These are phyloP conservation scores for Gallinago undulata DNA, from an alignment of 2,113 vertebrate genomes.

Conservation along the genomic window DNA sequence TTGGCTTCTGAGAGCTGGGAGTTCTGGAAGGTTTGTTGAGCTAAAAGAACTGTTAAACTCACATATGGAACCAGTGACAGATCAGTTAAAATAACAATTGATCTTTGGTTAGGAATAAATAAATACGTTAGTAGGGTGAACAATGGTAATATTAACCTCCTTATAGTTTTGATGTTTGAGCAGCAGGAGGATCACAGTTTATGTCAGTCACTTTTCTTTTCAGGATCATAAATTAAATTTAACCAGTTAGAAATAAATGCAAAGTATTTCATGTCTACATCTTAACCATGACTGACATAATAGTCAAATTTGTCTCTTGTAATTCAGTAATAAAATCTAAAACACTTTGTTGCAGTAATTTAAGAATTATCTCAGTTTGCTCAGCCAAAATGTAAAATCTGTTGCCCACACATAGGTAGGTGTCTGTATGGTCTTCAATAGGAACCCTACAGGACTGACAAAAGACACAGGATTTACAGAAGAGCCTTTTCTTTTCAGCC, in stretches of 20 bases:
- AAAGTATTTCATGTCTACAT: no score
- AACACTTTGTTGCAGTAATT: neutral
- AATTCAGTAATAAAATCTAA: neutral
- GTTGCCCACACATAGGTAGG: neutral
- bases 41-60: neutral
- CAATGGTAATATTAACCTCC: neutral
- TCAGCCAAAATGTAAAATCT: neutral
- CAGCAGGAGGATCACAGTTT: accelerated
- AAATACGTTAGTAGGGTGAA: neutral
- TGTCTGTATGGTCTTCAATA: neutral
- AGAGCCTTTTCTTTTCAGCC: neutral
- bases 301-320: neutral
- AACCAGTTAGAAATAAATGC: neutral
- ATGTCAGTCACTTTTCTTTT: neutral
- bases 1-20: neutral
- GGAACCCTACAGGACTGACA: neutral
- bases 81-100: neutral
- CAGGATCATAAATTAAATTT: neutral
- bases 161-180: neutral
- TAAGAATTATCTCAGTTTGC: neutral
- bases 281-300: neutral
- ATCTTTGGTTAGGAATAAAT: neutral
- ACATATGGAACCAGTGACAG: neutral
- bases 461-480: neutral
- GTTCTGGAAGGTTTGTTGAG: neutral